Percentiles rank a stretch among this genome's conserved stretches.
Conservation (phyloP, 2,888 invertebrate species). For the Drosophila conformis region DNA sequence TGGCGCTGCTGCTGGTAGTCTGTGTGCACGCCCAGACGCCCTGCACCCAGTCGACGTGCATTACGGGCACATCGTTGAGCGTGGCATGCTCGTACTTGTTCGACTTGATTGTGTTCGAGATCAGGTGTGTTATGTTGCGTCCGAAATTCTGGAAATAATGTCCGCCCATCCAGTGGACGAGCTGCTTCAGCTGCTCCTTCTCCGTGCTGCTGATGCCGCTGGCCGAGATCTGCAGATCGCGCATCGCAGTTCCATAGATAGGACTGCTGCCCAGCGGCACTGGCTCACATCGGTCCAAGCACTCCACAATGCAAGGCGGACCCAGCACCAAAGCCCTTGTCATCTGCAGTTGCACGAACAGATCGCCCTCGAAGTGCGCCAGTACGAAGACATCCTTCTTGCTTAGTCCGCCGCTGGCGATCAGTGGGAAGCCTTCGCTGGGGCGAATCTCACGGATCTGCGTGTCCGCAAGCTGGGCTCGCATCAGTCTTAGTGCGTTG, state of each 20-base stretch:
- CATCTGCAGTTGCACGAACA: slow-evolving; percentile 88
- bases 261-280: slow-evolving; percentile 92
- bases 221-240: slow-evolving; percentile 88
- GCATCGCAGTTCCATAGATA: slow-evolving; percentile 93
- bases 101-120: slow-evolving; percentile 91
- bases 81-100: slow-evolving; percentile 89
- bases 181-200: slow-evolving; percentile 87
- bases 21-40: slow-evolving; percentile 92
- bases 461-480: slow-evolving; percentile 79
- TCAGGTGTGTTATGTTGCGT: slow-evolving; percentile 91
- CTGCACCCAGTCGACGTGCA: slow-evolving; percentile 92
- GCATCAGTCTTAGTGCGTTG: slow-evolving; percentile 66
- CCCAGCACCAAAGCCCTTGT: slow-evolving; percentile 92
- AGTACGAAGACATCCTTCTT: slow-evolving; percentile 92
- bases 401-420: slow-evolving; percentile 86
- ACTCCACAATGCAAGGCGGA: slow-evolving; percentile 91
- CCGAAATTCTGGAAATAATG: slow-evolving; percentile 88
- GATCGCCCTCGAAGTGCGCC: slow-evolving; percentile 90
- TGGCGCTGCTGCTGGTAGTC: slow-evolving; percentile 82
- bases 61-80: slow-evolving; percentile 87
- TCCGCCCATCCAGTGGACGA: slow-evolving; percentile 92
- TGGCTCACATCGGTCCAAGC: slow-evolving; percentile 89
- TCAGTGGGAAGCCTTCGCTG: slow-evolving; percentile 86
- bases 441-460: slow-evolving; percentile 88
- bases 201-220: slow-evolving; percentile 87